A percentile compares a stretch with the other conserved stretches of the same genome.
phyloP scores from a whole-genome alignment of 2,797 vertebrate genomes.

The Sebastes kiyomatsui region DNA sequence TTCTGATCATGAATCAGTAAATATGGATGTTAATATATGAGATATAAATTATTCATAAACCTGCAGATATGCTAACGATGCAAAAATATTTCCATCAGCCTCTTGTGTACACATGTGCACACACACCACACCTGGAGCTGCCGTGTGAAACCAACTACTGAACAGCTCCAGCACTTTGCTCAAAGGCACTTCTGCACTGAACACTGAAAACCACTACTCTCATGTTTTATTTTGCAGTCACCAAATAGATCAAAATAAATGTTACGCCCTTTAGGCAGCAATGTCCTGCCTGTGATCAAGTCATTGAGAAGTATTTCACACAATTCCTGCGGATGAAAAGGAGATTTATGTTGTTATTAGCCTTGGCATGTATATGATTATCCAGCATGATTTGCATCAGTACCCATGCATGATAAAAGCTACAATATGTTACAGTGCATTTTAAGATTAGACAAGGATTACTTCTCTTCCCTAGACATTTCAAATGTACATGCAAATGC shows the following conservation, averaged over 20 bases:
- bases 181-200: slow-evolving; percentile 3
- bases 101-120: not conserved
- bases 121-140: slow-evolving; percentile 35
- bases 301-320: not conserved
- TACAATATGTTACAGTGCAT: not conserved
- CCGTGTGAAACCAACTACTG: not conserved
- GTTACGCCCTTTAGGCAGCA: not conserved
- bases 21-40: not conserved
- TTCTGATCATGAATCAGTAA: not conserved
- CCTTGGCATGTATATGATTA: not conserved
- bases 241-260: slow-evolving; percentile 1
- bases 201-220: not conserved
- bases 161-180: slow-evolving; percentile 3
- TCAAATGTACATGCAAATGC: not conserved
- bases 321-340: not conserved
- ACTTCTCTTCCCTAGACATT: not conserved
- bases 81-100: not conserved
- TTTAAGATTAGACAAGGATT: not conserved
- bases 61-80: not conserved
- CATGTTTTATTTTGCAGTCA: not conserved
- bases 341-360: not conserved
- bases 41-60: slow-evolving; percentile 39
- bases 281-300: not conserved
- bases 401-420: not conserved
- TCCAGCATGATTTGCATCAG: not conserved